Evolutionary conservation across 2,797 vertebrate species (phyloP).

Genomic region (Rhynchonycteris naso): DNA sequence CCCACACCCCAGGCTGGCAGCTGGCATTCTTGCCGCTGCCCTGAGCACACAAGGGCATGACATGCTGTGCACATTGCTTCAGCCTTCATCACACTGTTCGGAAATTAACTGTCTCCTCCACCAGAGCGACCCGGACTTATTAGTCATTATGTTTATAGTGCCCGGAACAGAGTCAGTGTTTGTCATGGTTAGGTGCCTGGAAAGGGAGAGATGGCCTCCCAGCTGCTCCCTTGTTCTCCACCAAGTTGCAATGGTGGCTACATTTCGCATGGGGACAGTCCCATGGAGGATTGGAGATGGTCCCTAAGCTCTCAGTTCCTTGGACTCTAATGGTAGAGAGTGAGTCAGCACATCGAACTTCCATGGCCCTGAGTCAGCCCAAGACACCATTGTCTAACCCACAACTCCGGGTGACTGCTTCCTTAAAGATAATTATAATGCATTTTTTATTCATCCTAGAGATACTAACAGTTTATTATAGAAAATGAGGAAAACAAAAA

Average conservation of each 20-base stretch:
- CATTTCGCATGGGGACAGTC: rapidly evolving
- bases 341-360: neutral
- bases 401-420: neutral
- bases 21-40: neutral
- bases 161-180: neutral
- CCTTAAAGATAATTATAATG: neutral
- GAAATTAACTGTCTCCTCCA: neutral
- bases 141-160: neutral
- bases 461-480: neutral
- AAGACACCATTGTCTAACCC: neutral
- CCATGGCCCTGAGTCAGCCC: neutral
- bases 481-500: slow-evolving; percentile 37
- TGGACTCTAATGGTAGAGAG: neutral
- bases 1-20: neutral
- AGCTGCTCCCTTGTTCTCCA: neutral
- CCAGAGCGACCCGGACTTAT: neutral
- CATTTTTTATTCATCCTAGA: neutral
- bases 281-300: neutral
- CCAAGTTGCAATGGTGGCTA: neutral
- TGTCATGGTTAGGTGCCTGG: neutral
- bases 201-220: neutral
- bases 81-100: neutral
- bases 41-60: rapidly evolving
- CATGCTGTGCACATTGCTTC: neutral
- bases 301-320: too few relatives aligned